Base-by-base conservation (phyloP, 2,113 vertebrate genomes). In the Bombycilla garrulus region DNA sequence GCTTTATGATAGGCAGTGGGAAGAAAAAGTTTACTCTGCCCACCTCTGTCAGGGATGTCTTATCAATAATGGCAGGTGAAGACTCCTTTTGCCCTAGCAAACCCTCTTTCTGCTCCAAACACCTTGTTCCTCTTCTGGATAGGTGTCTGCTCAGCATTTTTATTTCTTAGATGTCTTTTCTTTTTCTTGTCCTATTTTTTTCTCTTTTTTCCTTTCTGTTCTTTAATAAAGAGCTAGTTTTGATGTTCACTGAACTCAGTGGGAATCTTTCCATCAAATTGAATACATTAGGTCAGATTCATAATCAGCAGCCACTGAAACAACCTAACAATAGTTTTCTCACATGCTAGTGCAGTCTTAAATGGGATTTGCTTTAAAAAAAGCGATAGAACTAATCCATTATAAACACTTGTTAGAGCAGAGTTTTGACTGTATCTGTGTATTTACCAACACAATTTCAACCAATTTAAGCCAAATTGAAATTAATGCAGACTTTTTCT, bases 331-430 rank as follows among this genome's bases (percentile, higher is more conserved):
- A 92, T 92, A 54, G 86, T 81, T 93, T 95, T 87, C 70, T 95
- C 84, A 91, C 89, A 95, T 61, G 4, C 70, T 87, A 57, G 25
- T 42, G 60, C 58, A 42, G 76, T 85, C 91, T 94, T 85, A 92
- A 92, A 95, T 90, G 45, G 74, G 91, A 91, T 97, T 94, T 95
- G 62, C 73, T 92, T 91, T 48, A 76, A 89, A 95, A 95, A 96
- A 96, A 80, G 70, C 65, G 40, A 90, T 79, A 93, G 88, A 94
- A 91, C 81, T 38, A 96, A 96, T 96, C 89, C 87, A 95, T 92
- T 96, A 79, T 81, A 14, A 89, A 91, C 91, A 92, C 81, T 93
- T 85, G 73, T 95, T 93, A 88, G 45, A 80, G 50, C 42, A 36
- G 64, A 86, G 40, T 78, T 95, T 89, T 91, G 72, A 66, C 81